Evolutionary conservation across 2,113 vertebrate genomes (phyloP).

Genomic region (Martes martes): DNA sequence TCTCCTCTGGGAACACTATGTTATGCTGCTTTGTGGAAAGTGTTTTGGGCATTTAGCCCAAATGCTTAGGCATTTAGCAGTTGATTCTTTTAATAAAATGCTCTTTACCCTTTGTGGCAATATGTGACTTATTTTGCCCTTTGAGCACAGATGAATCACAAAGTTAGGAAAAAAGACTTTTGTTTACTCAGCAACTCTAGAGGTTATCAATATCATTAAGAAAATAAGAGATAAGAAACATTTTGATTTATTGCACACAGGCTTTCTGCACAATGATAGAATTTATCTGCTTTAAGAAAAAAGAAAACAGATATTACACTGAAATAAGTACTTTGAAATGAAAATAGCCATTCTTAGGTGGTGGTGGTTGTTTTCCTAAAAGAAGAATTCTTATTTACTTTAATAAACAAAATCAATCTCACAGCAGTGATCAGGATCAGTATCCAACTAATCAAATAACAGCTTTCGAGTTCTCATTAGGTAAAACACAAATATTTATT

Average conservation of each 20-base stretch:
- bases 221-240: slow-evolving; percentile 65
- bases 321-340: slow-evolving; percentile 10
- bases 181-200: slow-evolving; percentile 72
- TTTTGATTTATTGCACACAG: slow-evolving; percentile 51
- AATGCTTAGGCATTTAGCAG: neutral
- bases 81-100: slow-evolving; percentile 19
- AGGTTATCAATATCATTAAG: slow-evolving; percentile 73
- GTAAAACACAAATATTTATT: neutral
- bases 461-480: neutral
- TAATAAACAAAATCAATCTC: slow-evolving; percentile 43
- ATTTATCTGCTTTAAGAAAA: slow-evolving; percentile 56
- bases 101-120: slow-evolving; percentile 46
- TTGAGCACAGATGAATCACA: slow-evolving; percentile 73
- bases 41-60: neutral
- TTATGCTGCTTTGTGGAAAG: slow-evolving; percentile 29
- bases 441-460: neutral
- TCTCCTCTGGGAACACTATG: neutral
- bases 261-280: slow-evolving; percentile 33
- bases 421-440: neutral
- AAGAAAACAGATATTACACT: neutral
- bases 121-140: slow-evolving; percentile 57
- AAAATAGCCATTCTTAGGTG: neutral
- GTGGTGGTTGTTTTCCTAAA: neutral
- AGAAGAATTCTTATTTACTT: neutral
- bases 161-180: slow-evolving; percentile 59